A percentile compares a stretch with the other conserved stretches of the same genome.
These are phyloP conservation scores for Osedax fenrisi DNA, from an alignment of 2,888 invertebrate genomes.

Conservation along the genomic window DNA sequence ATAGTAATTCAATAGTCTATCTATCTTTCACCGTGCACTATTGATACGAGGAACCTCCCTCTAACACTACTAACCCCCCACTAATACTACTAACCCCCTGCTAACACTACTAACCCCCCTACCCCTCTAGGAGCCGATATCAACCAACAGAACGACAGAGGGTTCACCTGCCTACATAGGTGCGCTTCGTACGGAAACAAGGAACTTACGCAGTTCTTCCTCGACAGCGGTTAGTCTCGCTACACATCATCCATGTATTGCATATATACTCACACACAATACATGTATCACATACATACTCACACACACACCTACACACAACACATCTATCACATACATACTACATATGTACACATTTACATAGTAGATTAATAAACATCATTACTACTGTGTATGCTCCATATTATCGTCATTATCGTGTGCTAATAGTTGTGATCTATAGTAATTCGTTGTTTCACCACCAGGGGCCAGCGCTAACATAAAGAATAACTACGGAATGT, in stretches of 20 bases:
- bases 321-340: not conserved
- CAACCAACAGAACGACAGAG: slow-evolving; percentile 38
- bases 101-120: not conserved
- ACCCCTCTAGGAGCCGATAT: not conserved
- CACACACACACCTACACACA: not conserved
- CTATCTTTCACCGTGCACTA: no score
- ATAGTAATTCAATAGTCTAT: no score
- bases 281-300: not conserved
- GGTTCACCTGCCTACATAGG: slow-evolving; percentile 42
- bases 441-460: no score
- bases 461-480: not conserved
- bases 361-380: not conserved
- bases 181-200: not conserved
- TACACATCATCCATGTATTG: no score
- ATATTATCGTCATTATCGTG: no score
- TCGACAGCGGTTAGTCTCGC: not conserved
- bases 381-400: no score
- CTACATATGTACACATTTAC: not conserved
- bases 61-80: no score
- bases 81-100: not conserved
- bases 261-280: no score
- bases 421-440: no score
- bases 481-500: not conserved
- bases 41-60: no score
- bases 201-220: not conserved